Percentiles rank a stretch among this genome's conserved stretches.
These are phyloP conservation scores for Drosophila trapezifrons DNA, from an alignment of 1,140 invertebrate species.

Conservation along the genomic window DNA sequence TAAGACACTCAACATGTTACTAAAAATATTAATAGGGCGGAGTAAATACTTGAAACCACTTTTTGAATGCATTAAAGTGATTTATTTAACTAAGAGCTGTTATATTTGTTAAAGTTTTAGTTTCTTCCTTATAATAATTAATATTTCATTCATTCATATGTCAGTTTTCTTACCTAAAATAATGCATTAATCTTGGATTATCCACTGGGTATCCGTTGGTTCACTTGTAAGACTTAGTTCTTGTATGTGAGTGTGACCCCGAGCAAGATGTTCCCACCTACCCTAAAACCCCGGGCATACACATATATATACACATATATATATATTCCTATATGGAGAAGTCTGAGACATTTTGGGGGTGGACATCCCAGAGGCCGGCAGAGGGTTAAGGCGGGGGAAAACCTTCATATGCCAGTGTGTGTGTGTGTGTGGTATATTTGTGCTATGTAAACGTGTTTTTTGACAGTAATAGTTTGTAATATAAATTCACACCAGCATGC, in stretches of 20 bases:
- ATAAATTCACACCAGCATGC: slow-evolving; percentile 81
- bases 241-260: slow-evolving; percentile 34
- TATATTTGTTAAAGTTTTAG: too few species aligned
- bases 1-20: too few species aligned
- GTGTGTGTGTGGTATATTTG: slow-evolving; percentile 60
- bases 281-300: slow-evolving; percentile 48
- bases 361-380: slow-evolving; percentile 50
- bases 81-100: too few species aligned
- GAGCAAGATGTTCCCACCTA: slow-evolving; percentile 70
- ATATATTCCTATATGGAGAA: slow-evolving; percentile 6
- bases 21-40: too few species aligned
- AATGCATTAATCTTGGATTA: not conserved
- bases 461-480: slow-evolving; percentile 83
- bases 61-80: too few species aligned
- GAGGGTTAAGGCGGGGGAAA: slow-evolving; percentile 5
- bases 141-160: too few species aligned
- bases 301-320: slow-evolving; percentile 8
- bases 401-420: slow-evolving; percentile 24
- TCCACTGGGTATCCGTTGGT: not conserved
- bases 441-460: slow-evolving; percentile 83
- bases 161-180: too few species aligned
- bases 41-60: too few species aligned
- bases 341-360: slow-evolving; percentile 36
- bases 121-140: too few species aligned
- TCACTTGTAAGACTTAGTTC: slow-evolving; percentile 3